Percentiles rank a stretch among this genome's conserved stretches.
Conservation (phyloP, 2,113 vertebrate genomes). For the Mustela lutreola region DNA sequence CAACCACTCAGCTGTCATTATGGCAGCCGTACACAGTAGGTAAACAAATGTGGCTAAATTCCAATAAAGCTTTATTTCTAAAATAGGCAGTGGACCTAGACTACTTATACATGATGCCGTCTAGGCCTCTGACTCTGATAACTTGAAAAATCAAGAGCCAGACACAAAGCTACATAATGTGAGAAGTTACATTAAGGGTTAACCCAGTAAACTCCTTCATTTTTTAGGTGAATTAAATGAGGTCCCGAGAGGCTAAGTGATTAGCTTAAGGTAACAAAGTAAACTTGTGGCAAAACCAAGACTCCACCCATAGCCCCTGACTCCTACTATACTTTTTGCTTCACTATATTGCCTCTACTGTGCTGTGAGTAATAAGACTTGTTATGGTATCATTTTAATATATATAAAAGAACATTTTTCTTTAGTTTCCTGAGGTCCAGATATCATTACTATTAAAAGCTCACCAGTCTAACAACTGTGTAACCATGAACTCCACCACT, state of each 20-base stretch:
- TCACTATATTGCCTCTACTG: not conserved
- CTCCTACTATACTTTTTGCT: not conserved
- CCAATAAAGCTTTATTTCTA: not conserved
- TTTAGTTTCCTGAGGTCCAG: not conserved
- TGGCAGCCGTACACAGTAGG: not conserved
- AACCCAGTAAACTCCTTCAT: not conserved
- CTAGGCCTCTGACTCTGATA: not conserved
- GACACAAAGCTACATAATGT: not conserved
- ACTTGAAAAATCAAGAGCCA: not conserved
- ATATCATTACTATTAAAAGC: not conserved
- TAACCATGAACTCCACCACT: not conserved
- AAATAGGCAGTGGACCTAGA: not conserved
- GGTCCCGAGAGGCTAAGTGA: not conserved
- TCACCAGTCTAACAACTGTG: not conserved
- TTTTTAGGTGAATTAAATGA: slow-evolving; percentile 23
- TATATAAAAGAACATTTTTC: not conserved
- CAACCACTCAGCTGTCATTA: not conserved
- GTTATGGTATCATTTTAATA: not conserved
- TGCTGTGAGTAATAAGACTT: not conserved
- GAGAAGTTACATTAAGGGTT: not conserved
- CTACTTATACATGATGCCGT: not conserved
- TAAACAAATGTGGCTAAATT: not conserved
- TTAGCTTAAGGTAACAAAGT: not conserved
- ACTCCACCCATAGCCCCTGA: not conserved
- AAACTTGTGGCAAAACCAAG: not conserved